Evolutionary conservation across 2,113 vertebrate species (phyloP).

Genomic region (Cyphomyrus plagiostoma): DNA sequence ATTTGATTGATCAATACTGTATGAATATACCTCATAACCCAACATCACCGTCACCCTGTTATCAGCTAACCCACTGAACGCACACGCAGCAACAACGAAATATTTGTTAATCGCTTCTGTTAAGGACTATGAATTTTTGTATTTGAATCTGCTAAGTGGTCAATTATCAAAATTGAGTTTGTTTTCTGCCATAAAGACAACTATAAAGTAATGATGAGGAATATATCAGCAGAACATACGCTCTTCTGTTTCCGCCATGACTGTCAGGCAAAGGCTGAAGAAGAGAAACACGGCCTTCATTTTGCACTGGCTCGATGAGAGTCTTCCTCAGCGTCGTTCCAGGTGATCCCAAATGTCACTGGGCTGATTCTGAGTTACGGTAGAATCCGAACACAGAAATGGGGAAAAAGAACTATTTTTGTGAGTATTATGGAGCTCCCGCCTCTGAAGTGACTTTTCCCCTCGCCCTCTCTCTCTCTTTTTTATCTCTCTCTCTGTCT

Average conservation of each 20-base stretch:
- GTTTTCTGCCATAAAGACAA: not conserved
- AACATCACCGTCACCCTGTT: not conserved
- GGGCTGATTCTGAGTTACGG: not conserved
- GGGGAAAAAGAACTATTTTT: not conserved
- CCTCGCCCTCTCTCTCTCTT: not conserved
- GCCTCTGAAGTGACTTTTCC: not conserved
- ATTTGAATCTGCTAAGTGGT: not conserved
- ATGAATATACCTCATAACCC: not conserved
- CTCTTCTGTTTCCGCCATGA: slow-evolving; percentile 40
- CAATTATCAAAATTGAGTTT: not conserved
- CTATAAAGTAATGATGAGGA: not conserved
- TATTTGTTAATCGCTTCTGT: not conserved
- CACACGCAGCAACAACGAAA: not conserved
- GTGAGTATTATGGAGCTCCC: not conserved
- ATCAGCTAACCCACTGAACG: not conserved
- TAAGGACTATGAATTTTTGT: not conserved
- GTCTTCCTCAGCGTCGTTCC: not conserved
- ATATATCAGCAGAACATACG: not conserved
- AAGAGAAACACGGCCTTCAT: slow-evolving; percentile 5
- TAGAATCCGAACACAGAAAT: not conserved
- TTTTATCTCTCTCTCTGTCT: not conserved
- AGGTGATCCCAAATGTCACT: not conserved
- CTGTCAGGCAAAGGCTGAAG: not conserved
- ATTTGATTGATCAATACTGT: not conserved
- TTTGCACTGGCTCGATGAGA: not conserved